Evolutionary conservation across 2,113 vertebrate species (phyloP), one percentile per base, ranked within the genome.

Genomic region (Poeciliopsis occidentalis): DNA sequence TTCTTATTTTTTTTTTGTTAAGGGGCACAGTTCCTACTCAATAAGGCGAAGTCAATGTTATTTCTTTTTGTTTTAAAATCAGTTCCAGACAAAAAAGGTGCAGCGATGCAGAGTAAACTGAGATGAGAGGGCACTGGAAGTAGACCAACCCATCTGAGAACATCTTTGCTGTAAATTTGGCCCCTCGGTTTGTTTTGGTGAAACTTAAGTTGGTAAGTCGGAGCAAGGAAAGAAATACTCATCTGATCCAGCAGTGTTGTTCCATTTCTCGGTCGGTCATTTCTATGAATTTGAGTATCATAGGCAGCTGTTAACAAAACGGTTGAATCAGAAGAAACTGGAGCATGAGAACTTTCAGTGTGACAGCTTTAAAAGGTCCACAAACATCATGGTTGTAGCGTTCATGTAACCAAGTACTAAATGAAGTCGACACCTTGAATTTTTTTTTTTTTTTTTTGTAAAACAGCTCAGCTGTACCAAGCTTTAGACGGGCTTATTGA

Each of bases 171-270:
- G 64, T 65, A 27, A 71, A 76, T 47, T 70, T 12, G 71, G 67
- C 47, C 30, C 37, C 26, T n/a, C 2, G 26, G 63, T 67, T 70
- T 51, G 32, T 71, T 76, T 65, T 13, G 44, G 54, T 68, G 34
- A 63, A 57, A 81, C 54, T 66, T 4, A 74, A 47, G 31, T 68
- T 66, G 67, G 66, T 51, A 66, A 54, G 76, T 74, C 73, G 26
- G 66, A 85, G 78, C 79, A 85, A 17, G n/a, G 15, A 80, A 73
- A 76, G 41, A 83, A 70, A 73, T n/a, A 60, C 51, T 67, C 15
- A 68, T 69, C 63, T 82, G 70, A 68, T 72, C 64, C 72, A 37
- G 71, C 1, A 61, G 74, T 69, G 63, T 4, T 24, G 72, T 60
- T 71, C 54, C 47, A 30, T 83, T 83, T 80, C 67, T 75, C 72